Conservation (phyloP, 2,113 vertebrate genomes). For the Gallinago undulata region DNA sequence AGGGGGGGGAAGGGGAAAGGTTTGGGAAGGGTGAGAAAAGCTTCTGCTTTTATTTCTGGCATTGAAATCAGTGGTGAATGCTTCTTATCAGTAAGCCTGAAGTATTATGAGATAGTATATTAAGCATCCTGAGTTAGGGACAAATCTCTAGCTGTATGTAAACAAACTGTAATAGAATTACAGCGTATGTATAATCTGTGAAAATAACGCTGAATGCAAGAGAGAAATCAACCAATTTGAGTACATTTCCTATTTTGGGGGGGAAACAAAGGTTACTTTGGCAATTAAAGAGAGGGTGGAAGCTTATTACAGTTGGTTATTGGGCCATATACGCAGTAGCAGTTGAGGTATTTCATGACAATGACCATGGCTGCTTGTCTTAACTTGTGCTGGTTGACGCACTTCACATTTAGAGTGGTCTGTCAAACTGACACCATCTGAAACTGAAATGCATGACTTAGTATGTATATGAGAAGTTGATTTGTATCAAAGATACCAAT, state of each 20-base stretch:
- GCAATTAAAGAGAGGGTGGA: not conserved
- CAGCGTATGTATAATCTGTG: not conserved
- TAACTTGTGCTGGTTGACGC: not conserved
- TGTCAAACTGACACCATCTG: not conserved
- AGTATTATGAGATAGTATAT: not conserved
- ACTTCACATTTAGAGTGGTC: not conserved
- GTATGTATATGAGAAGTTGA: not conserved
- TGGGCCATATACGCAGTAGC: not conserved
- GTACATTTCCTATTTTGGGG: not conserved
- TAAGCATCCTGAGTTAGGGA: not conserved
- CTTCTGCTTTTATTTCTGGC: not conserved
- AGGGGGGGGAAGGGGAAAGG: fast-evolving
- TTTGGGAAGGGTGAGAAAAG: fast-evolving
- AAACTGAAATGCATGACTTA: not conserved
- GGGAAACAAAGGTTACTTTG: not conserved
- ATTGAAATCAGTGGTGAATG: not conserved
- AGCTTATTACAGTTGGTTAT: not conserved
- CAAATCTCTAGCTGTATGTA: not conserved
- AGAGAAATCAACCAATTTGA: not conserved
- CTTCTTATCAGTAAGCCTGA: not conserved
- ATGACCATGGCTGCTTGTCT: not conserved
- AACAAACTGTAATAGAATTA: not conserved
- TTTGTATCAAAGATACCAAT: not conserved
- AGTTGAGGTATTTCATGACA: not conserved
- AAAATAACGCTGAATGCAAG: not conserved